These are phyloP conservation scores for Chrosomus eos DNA, from an alignment of 2,797 vertebrate genomes.

Conservation along the genomic window DNA sequence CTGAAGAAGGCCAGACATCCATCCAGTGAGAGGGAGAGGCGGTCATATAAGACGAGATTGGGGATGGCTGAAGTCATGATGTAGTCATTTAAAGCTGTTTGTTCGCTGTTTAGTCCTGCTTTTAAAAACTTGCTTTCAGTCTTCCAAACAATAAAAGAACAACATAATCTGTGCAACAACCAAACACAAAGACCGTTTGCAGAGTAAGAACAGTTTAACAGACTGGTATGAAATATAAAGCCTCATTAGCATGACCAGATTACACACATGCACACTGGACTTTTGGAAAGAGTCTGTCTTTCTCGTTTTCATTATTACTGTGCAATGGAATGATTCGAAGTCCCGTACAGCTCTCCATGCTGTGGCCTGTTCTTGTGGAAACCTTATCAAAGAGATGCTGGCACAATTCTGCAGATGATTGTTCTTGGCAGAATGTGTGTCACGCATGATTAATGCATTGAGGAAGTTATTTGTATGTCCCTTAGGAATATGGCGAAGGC, in stretches of 20 bases:
- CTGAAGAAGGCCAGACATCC: slow-evolving; percentile 72
- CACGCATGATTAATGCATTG: slow-evolving; percentile 7
- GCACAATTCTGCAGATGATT: slow-evolving; percentile 12
- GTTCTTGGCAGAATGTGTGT: slow-evolving; percentile 28
- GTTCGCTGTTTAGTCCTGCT: neutral
- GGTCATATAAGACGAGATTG: slow-evolving; percentile 31
- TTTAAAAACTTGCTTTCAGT: slow-evolving; percentile 6
- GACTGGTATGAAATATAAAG: neutral
- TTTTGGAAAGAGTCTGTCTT: neutral
- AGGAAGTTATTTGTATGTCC: slow-evolving; percentile 28
- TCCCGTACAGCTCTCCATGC: neutral
- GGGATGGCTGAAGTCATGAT: slow-evolving; percentile 24
- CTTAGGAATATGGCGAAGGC: neutral
- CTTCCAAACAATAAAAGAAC: slow-evolving; percentile 2
- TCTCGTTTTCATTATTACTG: neutral
- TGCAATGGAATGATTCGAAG: neutral
- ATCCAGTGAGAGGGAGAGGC: slow-evolving; percentile 62
- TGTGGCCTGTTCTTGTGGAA: neutral
- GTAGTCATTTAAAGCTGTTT: slow-evolving; percentile 20
- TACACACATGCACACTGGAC: neutral
- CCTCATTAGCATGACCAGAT: neutral
- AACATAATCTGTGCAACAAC: neutral
- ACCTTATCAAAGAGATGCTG: slow-evolving; percentile 19
- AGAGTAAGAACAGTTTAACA: neutral
- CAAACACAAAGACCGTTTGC: neutral